Evolutionary conservation across 1,140 invertebrate genomes (phyloP).

Genomic region (Euglossa dilemma): DNA sequence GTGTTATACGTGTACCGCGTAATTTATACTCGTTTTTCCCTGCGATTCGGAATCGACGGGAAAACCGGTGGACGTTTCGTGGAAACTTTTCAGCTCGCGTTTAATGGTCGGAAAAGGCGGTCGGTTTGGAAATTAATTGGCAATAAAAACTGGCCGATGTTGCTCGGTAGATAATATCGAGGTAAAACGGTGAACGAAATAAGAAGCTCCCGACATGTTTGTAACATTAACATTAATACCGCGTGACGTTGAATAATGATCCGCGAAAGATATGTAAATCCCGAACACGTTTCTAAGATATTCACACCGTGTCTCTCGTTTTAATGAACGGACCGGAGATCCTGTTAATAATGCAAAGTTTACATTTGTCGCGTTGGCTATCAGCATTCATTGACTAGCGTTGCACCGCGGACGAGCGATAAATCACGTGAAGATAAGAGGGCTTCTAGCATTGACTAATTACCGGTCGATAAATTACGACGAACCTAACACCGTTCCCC

Average conservation of each 20-base stretch:
- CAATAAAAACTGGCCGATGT: neutral
- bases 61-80: too few relatives aligned
- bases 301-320: neutral
- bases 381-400: neutral
- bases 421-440: neutral
- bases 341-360: conserved; percentile 36
- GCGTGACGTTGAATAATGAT: conserved; percentile 29
- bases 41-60: too few relatives aligned
- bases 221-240: neutral
- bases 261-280: conserved; percentile 35
- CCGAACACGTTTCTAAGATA: conserved; percentile 11
- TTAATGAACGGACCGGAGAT: conserved; percentile 21
- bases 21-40: too few relatives aligned
- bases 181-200: neutral
- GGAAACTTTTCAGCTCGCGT: too few relatives aligned
- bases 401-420: neutral
- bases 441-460: neutral
- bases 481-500: too few relatives aligned
- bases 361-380: conserved; percentile 9
- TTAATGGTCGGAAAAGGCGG: too few relatives aligned
- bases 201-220: neutral
- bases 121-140: neutral
- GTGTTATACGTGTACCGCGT: neutral
- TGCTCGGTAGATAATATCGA: neutral
- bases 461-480: neutral